Conservation (phyloP, 2,888 invertebrate genomes). For the Orthonychiurus folsomi region DNA sequence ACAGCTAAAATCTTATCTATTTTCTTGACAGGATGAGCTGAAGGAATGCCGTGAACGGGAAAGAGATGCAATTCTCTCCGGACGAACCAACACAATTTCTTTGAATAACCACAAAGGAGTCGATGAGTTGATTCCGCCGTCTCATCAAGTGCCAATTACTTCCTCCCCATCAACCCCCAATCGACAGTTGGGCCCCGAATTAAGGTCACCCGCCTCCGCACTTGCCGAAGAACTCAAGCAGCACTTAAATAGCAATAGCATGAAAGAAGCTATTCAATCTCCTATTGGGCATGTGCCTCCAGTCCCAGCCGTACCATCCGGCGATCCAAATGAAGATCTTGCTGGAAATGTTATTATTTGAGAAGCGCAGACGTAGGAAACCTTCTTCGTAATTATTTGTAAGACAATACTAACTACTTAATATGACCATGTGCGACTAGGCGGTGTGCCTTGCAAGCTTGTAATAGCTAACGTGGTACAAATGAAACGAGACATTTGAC, state of each 20-base stretch:
- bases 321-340: conserved; percentile 36
- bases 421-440: too few relatives aligned
- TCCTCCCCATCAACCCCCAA: neutral
- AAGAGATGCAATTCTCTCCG: conserved; percentile 20
- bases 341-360: conserved; percentile 35
- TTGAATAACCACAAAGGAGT: neutral
- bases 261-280: conserved; percentile 22
- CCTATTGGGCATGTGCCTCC: conserved; percentile 22
- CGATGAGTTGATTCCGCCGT: neutral
- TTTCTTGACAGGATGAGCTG: conserved; percentile 25
- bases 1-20: too few relatives aligned
- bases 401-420: too few relatives aligned
- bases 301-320: conserved; percentile 26
- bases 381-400: neutral
- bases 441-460: too few relatives aligned
- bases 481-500: too few relatives aligned
- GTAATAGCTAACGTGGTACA: too few relatives aligned
- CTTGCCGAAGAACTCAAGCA: neutral
- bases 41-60: conserved; percentile 25
- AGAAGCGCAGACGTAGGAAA: neutral
- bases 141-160: neutral
- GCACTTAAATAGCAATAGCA: conserved; percentile 9
- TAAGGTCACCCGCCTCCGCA: neutral
- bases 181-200: neutral
- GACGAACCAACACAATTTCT: neutral